Evolutionary conservation across 2,888 invertebrate species (phyloP), one percentile per base, ranked within the genome.

Genomic region (Dicyrtomina minuta): DNA sequence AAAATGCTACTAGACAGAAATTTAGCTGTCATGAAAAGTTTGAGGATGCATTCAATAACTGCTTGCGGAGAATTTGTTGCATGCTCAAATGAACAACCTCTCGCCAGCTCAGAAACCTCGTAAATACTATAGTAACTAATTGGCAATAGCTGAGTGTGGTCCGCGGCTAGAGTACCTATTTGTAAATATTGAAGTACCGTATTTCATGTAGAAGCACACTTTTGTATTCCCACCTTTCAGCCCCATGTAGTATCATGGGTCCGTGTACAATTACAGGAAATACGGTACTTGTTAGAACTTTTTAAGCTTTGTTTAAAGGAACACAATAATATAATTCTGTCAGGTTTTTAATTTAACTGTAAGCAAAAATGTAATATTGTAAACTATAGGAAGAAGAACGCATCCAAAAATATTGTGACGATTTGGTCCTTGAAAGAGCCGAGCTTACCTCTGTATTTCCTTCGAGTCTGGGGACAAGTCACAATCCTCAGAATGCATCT

Each of bases 361-460:
- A n/a, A n/a, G n/a, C n/a, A n/a, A n/a, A n/a, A 44, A 33, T n/a
- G 26, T 33, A 46, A 24, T 20, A 20, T n/a, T n/a, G 53, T 41
- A 43, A 17, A 15, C n/a, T 49, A 53, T 27, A 71, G 71, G 46
- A 72, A 68, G 44, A 76, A 73, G 55, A 68, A 74, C 43, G 62
- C 74, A 12, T 74, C 76, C 0, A 75, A 75, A 56, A 76, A 75
- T 61, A 58, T 77, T 24, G 66, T 77, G 1, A 77, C 76, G 0
- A 68, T 77, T 13, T 77, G 77, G 77, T 70, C 74, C 22, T n/a
- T 75, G 20, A 75, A 75, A 60, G 77, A 77, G 55, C 77, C 77
- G 0, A 76, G 75, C 46, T 71, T 73, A 67, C 77, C 77, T 0
- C 44, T 73, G 15, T 72, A 71, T 43, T 77, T 75, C 58, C 72